These are phyloP conservation scores for Macquaria ambigua DNA, from an alignment of 2,113 vertebrate genomes.

Conservation along the genomic window DNA sequence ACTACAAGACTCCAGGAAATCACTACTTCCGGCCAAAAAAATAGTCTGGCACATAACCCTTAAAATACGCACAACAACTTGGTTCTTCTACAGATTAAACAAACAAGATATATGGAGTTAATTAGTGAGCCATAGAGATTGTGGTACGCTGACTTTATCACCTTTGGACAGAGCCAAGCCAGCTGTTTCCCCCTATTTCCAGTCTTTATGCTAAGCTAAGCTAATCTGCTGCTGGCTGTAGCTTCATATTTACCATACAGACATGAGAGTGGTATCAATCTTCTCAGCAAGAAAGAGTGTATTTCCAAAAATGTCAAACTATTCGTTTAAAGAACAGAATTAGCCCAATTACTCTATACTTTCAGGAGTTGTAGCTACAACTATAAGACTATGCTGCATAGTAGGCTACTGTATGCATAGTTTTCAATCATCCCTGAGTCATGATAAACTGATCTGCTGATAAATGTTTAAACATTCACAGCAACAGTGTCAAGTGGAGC, in stretches of 20 bases:
- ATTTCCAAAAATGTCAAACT: not conserved
- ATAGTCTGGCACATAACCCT: not conserved
- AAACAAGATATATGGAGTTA: not conserved
- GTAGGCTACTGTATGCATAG: not conserved
- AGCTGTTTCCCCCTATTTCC: not conserved
- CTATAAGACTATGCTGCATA: not conserved
- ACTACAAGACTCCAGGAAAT: conserved; percentile 18
- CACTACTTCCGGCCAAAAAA: not conserved
- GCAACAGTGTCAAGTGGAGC: conserved; percentile 1
- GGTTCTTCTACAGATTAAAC: not conserved
- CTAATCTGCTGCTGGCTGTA: not conserved
- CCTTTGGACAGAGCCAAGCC: not conserved
- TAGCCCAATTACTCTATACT: no score
- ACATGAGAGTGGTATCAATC: not conserved
- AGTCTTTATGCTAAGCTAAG: conserved; percentile 5
- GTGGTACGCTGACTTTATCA: not conserved
- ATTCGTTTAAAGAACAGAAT: not conserved
- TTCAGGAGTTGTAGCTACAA: no score
- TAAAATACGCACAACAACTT: not conserved
- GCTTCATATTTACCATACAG: not conserved
- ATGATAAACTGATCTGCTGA: conserved; percentile 3
- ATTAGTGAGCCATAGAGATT: not conserved
- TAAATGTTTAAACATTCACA: conserved; percentile 14
- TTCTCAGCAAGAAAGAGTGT: not conserved
- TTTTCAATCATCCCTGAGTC: not conserved